Conservation (phyloP, 2,797 vertebrate genomes). For the Sebastes baramenuke region DNA sequence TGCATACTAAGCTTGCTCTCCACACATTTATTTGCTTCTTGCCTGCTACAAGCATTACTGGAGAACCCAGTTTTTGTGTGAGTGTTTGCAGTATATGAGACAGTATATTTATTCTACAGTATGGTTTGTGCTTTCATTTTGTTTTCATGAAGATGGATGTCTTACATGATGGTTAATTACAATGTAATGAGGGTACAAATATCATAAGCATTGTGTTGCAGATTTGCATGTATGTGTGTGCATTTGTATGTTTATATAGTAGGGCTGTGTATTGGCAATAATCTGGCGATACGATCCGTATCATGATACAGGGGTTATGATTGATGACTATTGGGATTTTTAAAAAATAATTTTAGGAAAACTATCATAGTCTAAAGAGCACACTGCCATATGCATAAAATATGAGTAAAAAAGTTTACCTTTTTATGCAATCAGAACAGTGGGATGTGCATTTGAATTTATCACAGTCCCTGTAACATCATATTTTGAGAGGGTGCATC, state of each 20-base stretch:
- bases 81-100: not conserved
- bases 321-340: not conserved
- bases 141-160: slow-evolving; percentile 36
- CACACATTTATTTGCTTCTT: slow-evolving; percentile 22
- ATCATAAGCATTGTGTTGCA: not conserved
- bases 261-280: not conserved
- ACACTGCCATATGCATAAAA: not conserved
- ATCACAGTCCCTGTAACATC: not conserved
- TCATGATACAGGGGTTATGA: not conserved
- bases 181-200: slow-evolving; percentile 22
- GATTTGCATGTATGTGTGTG: slow-evolving; percentile 4
- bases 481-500: too few species aligned
- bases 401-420: not conserved
- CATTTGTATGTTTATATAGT: not conserved
- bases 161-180: slow-evolving; percentile 41
- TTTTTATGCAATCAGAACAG: not conserved
- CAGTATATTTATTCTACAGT: slow-evolving; percentile 28
- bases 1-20: slow-evolving; percentile 1
- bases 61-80: not conserved
- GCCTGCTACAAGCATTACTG: not conserved
- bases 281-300: too few species aligned
- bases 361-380: too few species aligned
- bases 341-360: not conserved
- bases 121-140: slow-evolving; percentile 31
- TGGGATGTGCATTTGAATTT: not conserved